A percentile compares a stretch with the other conserved stretches of the same genome.
These are phyloP conservation scores for Tiliqua scincoides DNA, from an alignment of 2,113 vertebrate species.

Conservation along the genomic window DNA sequence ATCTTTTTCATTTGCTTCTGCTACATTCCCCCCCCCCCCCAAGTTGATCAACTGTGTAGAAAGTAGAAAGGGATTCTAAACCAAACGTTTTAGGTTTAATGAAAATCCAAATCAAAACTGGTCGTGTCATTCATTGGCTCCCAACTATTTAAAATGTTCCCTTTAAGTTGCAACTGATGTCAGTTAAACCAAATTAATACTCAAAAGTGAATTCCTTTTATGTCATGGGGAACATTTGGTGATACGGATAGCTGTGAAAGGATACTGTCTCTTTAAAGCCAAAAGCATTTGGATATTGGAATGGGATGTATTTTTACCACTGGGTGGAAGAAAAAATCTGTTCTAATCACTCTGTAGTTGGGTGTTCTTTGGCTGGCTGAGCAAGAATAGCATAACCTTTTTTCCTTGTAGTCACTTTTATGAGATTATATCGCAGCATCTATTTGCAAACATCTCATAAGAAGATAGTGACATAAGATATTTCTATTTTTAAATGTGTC, in stretches of 20 bases:
- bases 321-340: background rate
- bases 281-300: conserved; percentile 34
- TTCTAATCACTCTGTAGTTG: conserved; percentile 6
- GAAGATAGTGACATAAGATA: conserved; percentile 71
- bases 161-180: conserved; percentile 16
- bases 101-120: conserved; percentile 17
- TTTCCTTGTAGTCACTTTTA: conserved; percentile 64
- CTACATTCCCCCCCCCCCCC: background rate
- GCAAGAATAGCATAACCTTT: conserved; percentile 75
- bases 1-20: conserved; percentile 41
- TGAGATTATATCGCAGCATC: conserved; percentile 40
- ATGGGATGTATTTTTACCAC: conserved; percentile 36
- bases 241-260: conserved; percentile 55
- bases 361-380: conserved; percentile 34
- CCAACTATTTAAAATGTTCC: conserved; percentile 22
- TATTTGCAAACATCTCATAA: conserved; percentile 60
- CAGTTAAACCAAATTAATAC: conserved; percentile 35
- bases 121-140: conserved; percentile 29
- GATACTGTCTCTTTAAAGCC: conserved; percentile 74
- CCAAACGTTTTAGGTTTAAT: conserved; percentile 17
- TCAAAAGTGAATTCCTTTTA: conserved; percentile 1
- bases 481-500: conserved; percentile 79
- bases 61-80: conserved; percentile 7
- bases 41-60: background rate
- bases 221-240: conserved; percentile 13